Conservation (phyloP, 2,797 vertebrate species). For the Micrastur ruficollis region DNA sequence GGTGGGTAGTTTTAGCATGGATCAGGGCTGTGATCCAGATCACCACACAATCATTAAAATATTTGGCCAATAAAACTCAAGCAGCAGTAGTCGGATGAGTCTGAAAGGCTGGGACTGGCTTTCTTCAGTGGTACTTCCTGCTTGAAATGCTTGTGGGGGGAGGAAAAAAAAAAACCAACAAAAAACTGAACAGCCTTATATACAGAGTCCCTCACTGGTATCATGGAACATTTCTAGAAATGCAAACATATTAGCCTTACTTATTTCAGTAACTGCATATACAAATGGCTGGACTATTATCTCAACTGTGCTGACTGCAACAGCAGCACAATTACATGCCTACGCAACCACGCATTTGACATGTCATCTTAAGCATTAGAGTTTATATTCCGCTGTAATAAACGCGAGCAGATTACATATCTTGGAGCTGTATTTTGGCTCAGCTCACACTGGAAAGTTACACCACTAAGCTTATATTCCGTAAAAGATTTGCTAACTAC, state of each 20-base stretch:
- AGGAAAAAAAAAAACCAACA: no score
- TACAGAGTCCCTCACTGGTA: neutral
- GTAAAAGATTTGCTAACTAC: neutral
- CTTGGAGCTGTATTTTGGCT: slow-evolving; percentile 10
- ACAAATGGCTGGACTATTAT: neutral
- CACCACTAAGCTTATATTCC: neutral
- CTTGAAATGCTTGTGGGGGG: neutral
- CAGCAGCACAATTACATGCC: neutral
- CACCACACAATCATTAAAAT: neutral
- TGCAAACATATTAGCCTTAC: neutral
- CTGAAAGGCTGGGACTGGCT: neutral
- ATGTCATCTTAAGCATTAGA: neutral
- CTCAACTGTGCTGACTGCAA: neutral
- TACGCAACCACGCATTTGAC: neutral
- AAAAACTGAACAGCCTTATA: neutral
- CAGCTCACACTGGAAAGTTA: neutral
- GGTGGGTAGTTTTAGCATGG: neutral
- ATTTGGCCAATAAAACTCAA: neutral
- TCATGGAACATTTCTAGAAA: neutral
- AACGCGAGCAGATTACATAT: neutral
- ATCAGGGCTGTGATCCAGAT: neutral
- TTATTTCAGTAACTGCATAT: neutral
- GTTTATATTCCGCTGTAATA: neutral
- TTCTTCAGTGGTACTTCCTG: neutral
- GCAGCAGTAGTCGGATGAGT: neutral